Evolutionary conservation across 2,113 vertebrate genomes (phyloP).

Genomic region (Empidonax traillii): DNA sequence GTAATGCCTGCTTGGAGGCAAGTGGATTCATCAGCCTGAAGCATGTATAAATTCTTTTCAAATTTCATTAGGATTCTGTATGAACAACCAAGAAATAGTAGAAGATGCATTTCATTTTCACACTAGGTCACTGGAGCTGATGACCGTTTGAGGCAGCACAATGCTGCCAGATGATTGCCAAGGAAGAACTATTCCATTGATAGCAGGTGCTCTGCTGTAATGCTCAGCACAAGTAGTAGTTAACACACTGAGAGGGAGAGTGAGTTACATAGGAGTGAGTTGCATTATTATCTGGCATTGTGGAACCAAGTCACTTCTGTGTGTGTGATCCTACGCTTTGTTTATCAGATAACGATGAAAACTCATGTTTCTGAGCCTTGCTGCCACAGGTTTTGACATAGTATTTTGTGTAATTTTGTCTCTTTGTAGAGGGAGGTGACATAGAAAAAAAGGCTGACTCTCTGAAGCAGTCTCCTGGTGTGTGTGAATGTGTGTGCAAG

Average conservation of each 20-base stretch:
- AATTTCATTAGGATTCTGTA: conserved; percentile 6
- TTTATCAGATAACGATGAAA: neutral
- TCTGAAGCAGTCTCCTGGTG: fast-evolving
- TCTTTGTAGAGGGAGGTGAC: neutral
- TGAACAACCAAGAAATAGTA: conserved; percentile 15
- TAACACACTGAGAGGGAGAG: neutral
- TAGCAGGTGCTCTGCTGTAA: conserved; percentile 39
- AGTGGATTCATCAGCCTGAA: conserved; percentile 11
- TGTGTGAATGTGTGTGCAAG: neutral
- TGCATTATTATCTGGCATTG: neutral
- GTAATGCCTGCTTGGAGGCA: neutral
- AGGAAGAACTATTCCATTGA: conserved; percentile 36
- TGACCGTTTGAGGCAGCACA: conserved; percentile 47
- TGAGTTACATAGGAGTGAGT: neutral
- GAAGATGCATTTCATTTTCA: conserved; percentile 58
- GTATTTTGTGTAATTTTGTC: neutral
- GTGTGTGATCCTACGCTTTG: neutral
- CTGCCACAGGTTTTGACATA: neutral
- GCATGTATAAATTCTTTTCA: conserved; percentile 8
- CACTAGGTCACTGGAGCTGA: neutral
- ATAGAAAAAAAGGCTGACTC: neutral
- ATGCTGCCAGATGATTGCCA: neutral
- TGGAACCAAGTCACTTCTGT: neutral
- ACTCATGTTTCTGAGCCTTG: neutral
- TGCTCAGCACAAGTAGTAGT: neutral